Evolutionary conservation across 2,888 invertebrate species (phyloP).

Genomic region (Limnephilus lunatus): DNA sequence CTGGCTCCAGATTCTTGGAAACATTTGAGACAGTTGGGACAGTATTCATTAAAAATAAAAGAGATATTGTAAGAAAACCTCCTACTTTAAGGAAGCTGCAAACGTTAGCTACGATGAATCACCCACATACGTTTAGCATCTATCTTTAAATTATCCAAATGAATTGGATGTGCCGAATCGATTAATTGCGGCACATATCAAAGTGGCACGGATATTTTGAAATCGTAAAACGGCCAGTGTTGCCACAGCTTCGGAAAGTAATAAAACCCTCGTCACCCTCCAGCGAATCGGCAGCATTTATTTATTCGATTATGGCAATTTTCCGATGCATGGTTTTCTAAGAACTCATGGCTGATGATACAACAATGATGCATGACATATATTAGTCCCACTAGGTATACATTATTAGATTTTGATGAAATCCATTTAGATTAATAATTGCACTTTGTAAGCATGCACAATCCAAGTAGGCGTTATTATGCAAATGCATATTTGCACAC

Average conservation of each 20-base stretch:
- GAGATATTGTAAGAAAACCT: background rate
- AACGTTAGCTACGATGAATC: background rate
- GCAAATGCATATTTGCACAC: background rate
- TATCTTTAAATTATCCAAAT: slow-evolving; percentile 23
- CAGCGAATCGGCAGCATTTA: slow-evolving; percentile 30
- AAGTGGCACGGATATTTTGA: slow-evolving; percentile 44
- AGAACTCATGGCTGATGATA: background rate
- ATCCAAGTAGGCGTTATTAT: background rate
- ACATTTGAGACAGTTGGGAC: too few species aligned
- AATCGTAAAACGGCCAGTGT: slow-evolving; percentile 23
- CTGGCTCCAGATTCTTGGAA: too few species aligned
- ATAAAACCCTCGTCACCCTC: slow-evolving; percentile 37
- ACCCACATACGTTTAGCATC: background rate
- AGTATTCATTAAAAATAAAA: background rate
- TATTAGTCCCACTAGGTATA: background rate
- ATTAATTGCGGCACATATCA: slow-evolving; percentile 21
- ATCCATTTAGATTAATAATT: background rate
- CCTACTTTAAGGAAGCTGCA: background rate
- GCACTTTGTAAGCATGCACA: background rate
- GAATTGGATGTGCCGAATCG: slow-evolving; percentile 29
- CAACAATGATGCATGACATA: background rate
- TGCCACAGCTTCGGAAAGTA: slow-evolving; percentile 36
- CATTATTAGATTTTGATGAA: background rate
- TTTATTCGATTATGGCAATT: slow-evolving; percentile 38
- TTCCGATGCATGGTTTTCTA: slow-evolving; percentile 34